phyloP scores from a whole-genome alignment of 2,888 invertebrate genomes.

The Metallyticus violacea region DNA sequence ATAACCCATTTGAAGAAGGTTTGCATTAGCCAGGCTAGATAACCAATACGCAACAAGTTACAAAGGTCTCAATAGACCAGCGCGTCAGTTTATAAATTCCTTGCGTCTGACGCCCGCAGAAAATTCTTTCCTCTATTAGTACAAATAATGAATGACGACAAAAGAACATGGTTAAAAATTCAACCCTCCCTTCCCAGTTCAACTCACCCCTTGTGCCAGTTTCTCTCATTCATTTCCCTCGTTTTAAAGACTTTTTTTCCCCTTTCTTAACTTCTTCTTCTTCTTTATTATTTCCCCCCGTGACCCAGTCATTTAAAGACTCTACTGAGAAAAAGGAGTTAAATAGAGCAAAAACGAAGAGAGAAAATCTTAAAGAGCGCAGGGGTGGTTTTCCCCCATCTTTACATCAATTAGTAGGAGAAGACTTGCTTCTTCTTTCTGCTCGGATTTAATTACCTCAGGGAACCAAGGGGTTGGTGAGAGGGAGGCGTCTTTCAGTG shows the following conservation, averaged over 20 bases:
- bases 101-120: not conserved
- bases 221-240: conserved; percentile 16
- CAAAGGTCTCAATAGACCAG: no score
- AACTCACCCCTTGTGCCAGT: not conserved
- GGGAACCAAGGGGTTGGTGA: not conserved
- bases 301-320: conserved; percentile 34
- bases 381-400: conserved; percentile 10
- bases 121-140: conserved; percentile 18
- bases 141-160: conserved; percentile 33
- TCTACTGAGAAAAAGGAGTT: not conserved
- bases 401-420: conserved; percentile 30
- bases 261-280: conserved; percentile 28
- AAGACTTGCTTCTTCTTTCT: conserved; percentile 6
- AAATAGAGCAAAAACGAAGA: not conserved
- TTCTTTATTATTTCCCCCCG: conserved; percentile 33
- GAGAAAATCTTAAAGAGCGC: not conserved
- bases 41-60: no score
- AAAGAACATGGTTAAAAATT: conserved; percentile 32
- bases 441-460: conserved; percentile 30
- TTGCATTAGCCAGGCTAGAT: no score
- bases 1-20: no score
- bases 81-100: no score
- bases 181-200: conserved; percentile 9
- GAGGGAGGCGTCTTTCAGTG: no score
- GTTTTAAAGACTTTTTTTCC: conserved; percentile 27